A percentile compares a stretch with the other conserved stretches of the same genome.
Evolutionary conservation across 2,113 vertebrate genomes (phyloP).

Genomic region (Plectropomus leopardus): DNA sequence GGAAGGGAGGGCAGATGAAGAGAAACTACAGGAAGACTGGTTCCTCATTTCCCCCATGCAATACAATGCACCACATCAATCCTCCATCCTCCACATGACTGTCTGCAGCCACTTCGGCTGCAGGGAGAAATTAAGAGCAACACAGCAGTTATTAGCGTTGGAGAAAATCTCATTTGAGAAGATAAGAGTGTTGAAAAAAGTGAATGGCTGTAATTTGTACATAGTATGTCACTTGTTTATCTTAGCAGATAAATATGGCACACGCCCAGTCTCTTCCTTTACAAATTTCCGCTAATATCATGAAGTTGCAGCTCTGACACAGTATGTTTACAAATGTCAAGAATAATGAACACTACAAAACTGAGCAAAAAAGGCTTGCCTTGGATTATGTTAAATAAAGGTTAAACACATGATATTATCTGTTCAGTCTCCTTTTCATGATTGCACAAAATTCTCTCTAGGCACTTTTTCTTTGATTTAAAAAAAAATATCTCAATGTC

Average conservation of each 20-base stretch:
- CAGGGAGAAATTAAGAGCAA: slow-evolving; percentile 94
- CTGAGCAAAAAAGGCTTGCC: neutral
- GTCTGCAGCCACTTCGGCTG: slow-evolving; percentile 92
- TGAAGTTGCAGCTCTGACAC: neutral
- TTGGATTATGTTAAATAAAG: neutral
- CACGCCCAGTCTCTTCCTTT: slow-evolving; percentile 1
- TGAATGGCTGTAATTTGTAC: slow-evolving; percentile 56
- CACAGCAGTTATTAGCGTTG: slow-evolving; percentile 88
- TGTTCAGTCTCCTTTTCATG: neutral
- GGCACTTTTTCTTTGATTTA: neutral
- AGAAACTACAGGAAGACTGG: slow-evolving; percentile 89
- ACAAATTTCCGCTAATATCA: slow-evolving; percentile 2
- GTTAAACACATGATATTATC: neutral
- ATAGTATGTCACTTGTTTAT: slow-evolving; percentile 54
- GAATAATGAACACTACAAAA: neutral
- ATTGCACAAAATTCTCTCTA: neutral
- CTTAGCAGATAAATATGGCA: slow-evolving; percentile 44
- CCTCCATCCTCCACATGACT: slow-evolving; percentile 91
- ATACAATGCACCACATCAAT: slow-evolving; percentile 92
- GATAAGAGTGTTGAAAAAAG: slow-evolving; percentile 55
- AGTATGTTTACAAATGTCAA: neutral
- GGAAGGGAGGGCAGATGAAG: slow-evolving; percentile 93
- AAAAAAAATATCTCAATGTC: neutral
- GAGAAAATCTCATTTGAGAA: slow-evolving; percentile 67
- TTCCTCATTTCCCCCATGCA: slow-evolving; percentile 87